Evolutionary conservation across 2,113 vertebrate genomes (phyloP), one percentile per base, ranked within the genome.

Genomic region (Engraulis encrasicolus): DNA sequence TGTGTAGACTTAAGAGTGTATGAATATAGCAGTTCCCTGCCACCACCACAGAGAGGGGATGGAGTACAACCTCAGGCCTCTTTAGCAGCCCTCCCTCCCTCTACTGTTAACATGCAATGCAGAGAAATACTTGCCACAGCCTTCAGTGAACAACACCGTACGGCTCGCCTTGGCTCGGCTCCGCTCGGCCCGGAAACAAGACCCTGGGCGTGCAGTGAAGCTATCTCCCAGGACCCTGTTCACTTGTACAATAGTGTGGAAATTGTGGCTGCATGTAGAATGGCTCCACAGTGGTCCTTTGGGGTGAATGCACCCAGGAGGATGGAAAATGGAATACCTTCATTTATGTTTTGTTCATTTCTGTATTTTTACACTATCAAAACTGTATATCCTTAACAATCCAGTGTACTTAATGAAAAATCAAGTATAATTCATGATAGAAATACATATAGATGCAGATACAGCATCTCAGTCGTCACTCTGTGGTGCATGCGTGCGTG

Each of bases 81-180:
- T 74, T 74, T 15, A 74, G n/a, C n/a, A 74, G 27, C 12, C 31
- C 2, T 34, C 66, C 12, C 31, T 1, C 17, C 66, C 58, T 66
- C 58, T 31, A 74, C 66, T 74, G 27, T 74, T 31, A 74, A 74
- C 66, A 34, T 74, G 66, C 66, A 74, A 74, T 74, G 66, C 66
- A 34, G 66, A 74, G 66, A 74, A 74, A 74, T 74, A 74, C 23
- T 74, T 74, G 66, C 27, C 31, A 74, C 31, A 66, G n/a, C n/a
- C 58, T 66, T 66, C n/a, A 66, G 23, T 34, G 23, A 3, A 31
- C 12, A 66, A 7, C 12, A 34, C n/a, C n/a, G n/a, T n/a, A n/a
- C n/a, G n/a, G n/a, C n/a, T n/a, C n/a, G n/a, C n/a, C n/a, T n/a
- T n/a, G n/a, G n/a, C n/a, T n/a, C n/a, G n/a, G n/a, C n/a, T n/a